phyloP scores from a whole-genome alignment of 2,888 invertebrate genomes.

The Netelia inedita region DNA sequence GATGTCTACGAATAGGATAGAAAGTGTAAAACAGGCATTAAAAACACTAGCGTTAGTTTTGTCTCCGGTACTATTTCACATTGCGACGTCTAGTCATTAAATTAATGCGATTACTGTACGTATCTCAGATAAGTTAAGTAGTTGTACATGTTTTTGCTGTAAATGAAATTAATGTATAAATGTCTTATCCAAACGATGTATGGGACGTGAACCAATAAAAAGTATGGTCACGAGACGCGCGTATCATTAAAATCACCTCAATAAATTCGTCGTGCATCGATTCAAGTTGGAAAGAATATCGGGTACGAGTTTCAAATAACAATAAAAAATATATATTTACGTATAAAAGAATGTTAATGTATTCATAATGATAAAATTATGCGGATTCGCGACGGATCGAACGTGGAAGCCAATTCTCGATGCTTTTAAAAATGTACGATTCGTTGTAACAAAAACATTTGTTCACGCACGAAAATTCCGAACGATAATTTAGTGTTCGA shows the following conservation, averaged over 20 bases:
- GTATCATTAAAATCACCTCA: not conserved
- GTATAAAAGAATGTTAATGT: conserved; percentile 5
- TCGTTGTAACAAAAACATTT: not conserved
- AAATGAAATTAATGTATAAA: conserved; percentile 74
- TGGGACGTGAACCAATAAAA: conserved; percentile 60
- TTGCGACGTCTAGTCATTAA: conserved; percentile 62
- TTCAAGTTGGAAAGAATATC: not conserved
- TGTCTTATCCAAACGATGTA: conserved; percentile 70
- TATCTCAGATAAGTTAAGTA: conserved; percentile 71
- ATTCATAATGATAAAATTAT: not conserved
- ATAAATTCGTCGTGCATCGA: not conserved
- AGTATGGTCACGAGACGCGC: conserved; percentile 34
- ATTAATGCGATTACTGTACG: conserved; percentile 69
- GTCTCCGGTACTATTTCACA: conserved; percentile 43
- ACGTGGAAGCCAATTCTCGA: not conserved
- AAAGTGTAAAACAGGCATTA: conserved; percentile 48
- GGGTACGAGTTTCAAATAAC: not conserved
- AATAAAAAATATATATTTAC: not conserved
- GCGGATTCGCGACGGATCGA: not conserved
- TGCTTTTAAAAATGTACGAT: not conserved
- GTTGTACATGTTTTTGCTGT: conserved; percentile 73
- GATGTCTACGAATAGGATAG: conserved; percentile 37
- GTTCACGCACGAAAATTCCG: not conserved
- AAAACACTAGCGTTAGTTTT: conserved; percentile 41
- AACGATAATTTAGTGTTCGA: too few species aligned